Evolutionary conservation across 2,113 vertebrate genomes (phyloP).

Genomic region (Indicator indicator): DNA sequence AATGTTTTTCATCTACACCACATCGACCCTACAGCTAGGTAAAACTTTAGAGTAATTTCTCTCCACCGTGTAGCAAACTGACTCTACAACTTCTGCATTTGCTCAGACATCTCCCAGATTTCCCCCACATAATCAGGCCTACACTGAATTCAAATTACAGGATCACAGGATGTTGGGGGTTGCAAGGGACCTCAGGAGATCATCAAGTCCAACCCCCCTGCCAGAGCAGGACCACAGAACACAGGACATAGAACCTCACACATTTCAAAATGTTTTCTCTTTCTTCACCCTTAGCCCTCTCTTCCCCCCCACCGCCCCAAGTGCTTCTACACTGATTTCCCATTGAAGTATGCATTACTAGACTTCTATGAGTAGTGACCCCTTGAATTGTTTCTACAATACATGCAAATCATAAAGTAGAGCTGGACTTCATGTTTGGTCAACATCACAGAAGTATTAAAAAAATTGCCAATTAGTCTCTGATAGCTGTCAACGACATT

Average conservation of each 20-base stretch:
- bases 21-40: rapidly evolving
- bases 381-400: neutral
- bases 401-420: neutral
- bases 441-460: neutral
- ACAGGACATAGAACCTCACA: too few relatives aligned
- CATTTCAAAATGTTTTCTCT: neutral
- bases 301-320: neutral
- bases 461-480: neutral
- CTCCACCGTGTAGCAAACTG: neutral
- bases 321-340: neutral
- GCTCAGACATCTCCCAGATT: neutral
- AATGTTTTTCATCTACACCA: neutral
- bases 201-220: too few relatives aligned
- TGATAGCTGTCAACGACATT: neutral
- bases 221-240: too few relatives aligned
- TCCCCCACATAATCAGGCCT: neutral
- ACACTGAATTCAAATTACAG: neutral
- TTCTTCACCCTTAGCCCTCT: neutral
- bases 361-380: neutral
- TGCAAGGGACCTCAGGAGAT: too few relatives aligned
- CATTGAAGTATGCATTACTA: neutral
- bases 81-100: neutral
- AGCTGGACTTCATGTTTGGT: neutral
- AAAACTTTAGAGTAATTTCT: neutral
- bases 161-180: too few relatives aligned